These are phyloP conservation scores for Meloidogyne floridensis DNA, from an alignment of 1,140 invertebrate species.

Conservation along the genomic window DNA sequence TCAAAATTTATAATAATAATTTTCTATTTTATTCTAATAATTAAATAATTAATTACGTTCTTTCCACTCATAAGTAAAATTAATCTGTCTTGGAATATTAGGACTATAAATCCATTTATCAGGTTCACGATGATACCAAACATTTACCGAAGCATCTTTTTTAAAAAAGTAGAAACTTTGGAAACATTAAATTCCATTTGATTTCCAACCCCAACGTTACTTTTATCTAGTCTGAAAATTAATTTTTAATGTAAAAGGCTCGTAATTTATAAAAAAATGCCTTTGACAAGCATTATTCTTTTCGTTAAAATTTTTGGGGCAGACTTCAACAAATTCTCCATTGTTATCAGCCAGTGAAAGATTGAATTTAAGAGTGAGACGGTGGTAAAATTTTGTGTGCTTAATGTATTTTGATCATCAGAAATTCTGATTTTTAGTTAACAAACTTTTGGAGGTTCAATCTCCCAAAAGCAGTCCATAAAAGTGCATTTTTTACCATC, in stretches of 20 bases:
- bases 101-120: constrained; percentile 15
- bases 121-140: constrained; percentile 46
- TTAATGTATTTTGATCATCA: background rate
- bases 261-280: background rate
- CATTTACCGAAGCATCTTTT: background rate
- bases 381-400: constrained; percentile 12
- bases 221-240: constrained; percentile 19
- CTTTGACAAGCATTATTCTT: constrained; percentile 7
- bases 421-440: too few species aligned
- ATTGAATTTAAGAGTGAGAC: constrained; percentile 42
- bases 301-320: constrained; percentile 25
- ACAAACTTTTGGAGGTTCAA: constrained; percentile 14
- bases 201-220: background rate
- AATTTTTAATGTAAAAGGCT: background rate
- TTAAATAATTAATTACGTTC: constrained; percentile 26
- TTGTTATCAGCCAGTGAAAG: constrained; percentile 10
- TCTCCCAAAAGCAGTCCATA: constrained; percentile 50
- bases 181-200: background rate
- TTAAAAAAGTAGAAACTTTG: background rate
- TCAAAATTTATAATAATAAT: background rate
- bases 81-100: constrained; percentile 19
- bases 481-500: constrained; percentile 25
- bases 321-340: constrained; percentile 36
- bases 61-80: constrained; percentile 41
- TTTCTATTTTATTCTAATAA: constrained; percentile 1